A percentile compares a stretch with the other conserved stretches of the same genome.
Conservation (phyloP, 2,888 invertebrate genomes). For the Bugulina stolonifera region DNA sequence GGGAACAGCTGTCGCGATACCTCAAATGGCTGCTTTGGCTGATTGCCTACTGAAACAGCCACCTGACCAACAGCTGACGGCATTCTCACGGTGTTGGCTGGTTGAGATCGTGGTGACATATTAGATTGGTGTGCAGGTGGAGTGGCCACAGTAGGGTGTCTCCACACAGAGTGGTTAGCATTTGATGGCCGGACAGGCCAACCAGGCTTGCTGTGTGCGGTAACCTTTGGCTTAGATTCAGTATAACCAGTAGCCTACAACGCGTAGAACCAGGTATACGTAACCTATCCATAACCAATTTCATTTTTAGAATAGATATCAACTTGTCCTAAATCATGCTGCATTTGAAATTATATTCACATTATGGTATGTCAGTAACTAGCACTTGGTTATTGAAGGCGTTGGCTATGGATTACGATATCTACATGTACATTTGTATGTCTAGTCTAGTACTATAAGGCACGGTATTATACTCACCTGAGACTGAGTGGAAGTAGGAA, state of each 20-base stretch:
- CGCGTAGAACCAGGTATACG: too few relatives aligned
- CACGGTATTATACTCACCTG: too few relatives aligned
- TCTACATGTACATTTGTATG: too few relatives aligned
- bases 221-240: background rate
- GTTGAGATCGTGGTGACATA: background rate
- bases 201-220: conserved; percentile 2
- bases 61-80: conserved; percentile 21
- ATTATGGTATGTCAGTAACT: too few relatives aligned
- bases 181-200: conserved; percentile 2
- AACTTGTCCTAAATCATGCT: too few relatives aligned
- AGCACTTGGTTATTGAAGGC: too few relatives aligned
- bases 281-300: too few relatives aligned
- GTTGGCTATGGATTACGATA: too few relatives aligned
- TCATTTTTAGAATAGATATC: too few relatives aligned
- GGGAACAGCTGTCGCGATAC: conserved; percentile 48
- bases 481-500: too few relatives aligned
- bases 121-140: background rate
- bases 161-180: conserved; percentile 3
- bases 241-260: background rate
- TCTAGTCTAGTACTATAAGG: too few relatives aligned
- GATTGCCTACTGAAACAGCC: background rate
- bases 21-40: conserved; percentile 35
- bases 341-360: too few relatives aligned
- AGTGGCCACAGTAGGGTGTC: background rate
- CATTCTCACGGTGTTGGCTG: conserved; percentile 27